Evolutionary conservation across 2,888 invertebrate genomes (phyloP).

Genomic region (Antheraea assamensis): DNA sequence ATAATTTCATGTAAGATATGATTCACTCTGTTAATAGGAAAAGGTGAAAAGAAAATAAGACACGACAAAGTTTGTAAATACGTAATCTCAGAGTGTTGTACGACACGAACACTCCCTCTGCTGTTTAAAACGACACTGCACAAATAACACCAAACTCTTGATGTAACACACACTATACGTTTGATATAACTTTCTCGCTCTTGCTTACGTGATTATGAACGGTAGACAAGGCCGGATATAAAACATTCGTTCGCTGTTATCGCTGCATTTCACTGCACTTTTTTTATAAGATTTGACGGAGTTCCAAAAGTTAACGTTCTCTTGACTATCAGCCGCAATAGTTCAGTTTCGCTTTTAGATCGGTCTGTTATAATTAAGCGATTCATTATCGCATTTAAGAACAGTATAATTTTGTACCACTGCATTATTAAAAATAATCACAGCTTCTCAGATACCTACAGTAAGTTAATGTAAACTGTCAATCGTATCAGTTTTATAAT

Average conservation of each 20-base stretch:
- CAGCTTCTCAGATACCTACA: no score
- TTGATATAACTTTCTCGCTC: slow-evolving; percentile 58
- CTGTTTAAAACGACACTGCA: slow-evolving; percentile 53
- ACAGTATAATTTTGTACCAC: not conserved
- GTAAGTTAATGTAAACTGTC: not conserved
- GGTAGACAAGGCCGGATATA: slow-evolving; percentile 8
- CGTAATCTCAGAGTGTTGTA: slow-evolving; percentile 48
- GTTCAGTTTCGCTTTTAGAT: slow-evolving; percentile 28
- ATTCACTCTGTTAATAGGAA: slow-evolving; percentile 34
- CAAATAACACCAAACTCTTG: slow-evolving; percentile 31
- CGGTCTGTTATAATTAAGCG: not conserved
- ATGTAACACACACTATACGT: slow-evolving; percentile 31
- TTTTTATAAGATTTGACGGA: slow-evolving; percentile 43
- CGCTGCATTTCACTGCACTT: slow-evolving; percentile 60
- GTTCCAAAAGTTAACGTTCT: slow-evolving; percentile 45
- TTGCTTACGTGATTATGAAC: slow-evolving; percentile 25
- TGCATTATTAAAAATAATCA: not conserved
- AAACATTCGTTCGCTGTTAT: not conserved
- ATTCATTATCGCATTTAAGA: not conserved
- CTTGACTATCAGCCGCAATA: slow-evolving; percentile 29
- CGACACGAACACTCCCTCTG: slow-evolving; percentile 44
- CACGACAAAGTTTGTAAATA: slow-evolving; percentile 77
- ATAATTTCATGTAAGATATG: slow-evolving; percentile 28
- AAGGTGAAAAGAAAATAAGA: slow-evolving; percentile 61
- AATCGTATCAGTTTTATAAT: not conserved